phyloP scores from a whole-genome alignment of 2,888 invertebrate genomes.

The Unio delphinus region DNA sequence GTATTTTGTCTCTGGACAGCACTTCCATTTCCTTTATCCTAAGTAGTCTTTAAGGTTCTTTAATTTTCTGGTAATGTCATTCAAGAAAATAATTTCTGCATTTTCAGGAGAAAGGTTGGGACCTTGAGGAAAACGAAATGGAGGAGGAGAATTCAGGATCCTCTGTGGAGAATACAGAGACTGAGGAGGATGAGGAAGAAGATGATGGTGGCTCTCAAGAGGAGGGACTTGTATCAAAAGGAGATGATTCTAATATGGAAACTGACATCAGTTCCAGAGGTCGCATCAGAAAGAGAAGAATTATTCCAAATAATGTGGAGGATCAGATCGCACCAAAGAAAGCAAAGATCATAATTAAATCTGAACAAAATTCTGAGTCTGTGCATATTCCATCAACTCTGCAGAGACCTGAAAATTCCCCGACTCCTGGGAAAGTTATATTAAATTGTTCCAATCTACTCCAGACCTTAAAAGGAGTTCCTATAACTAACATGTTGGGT shows the following conservation, averaged over 20 bases:
- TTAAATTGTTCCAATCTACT: too few relatives aligned
- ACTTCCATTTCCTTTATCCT: too few relatives aligned
- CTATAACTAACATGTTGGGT: too few relatives aligned
- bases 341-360: constrained; percentile 26
- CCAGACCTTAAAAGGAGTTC: too few relatives aligned
- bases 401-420: constrained; percentile 1
- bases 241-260: constrained; percentile 18
- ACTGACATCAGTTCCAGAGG: constrained; percentile 64
- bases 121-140: constrained; percentile 33
- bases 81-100: not conserved
- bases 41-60: too few relatives aligned
- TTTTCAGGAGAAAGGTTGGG: constrained; percentile 4
- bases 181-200: constrained; percentile 27
- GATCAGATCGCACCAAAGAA: constrained; percentile 54
- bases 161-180: constrained; percentile 37
- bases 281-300: constrained; percentile 58
- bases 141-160: constrained; percentile 40
- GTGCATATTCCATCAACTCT: constrained; percentile 21
- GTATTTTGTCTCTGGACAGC: too few relatives aligned
- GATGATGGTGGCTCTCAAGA: constrained; percentile 15
- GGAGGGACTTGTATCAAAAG: constrained; percentile 8
- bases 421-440: not conserved
- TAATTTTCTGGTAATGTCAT: not conserved
- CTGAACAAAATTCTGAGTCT: constrained; percentile 6
- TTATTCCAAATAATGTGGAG: constrained; percentile 65